A percentile compares a stretch with the other conserved stretches of the same genome.
phyloP scores from a whole-genome alignment of 2,113 vertebrate species.

The Lucifuga dentata region DNA sequence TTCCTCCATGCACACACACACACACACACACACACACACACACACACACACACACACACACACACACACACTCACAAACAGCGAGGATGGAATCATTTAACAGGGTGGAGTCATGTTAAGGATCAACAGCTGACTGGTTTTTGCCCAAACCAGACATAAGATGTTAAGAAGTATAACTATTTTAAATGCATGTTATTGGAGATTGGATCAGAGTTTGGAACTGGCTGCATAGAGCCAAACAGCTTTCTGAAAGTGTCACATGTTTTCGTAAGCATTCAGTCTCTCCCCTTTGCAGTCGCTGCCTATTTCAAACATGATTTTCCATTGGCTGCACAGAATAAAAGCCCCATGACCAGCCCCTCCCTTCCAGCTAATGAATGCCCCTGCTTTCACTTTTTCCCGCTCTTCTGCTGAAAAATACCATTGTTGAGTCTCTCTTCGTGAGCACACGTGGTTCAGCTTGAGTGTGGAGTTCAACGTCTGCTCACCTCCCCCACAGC shows the following conservation, averaged over 20 bases:
- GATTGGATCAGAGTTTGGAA: neutral
- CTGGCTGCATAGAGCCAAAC: conserved; percentile 15
- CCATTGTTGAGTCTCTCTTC: conserved; percentile 57
- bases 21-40: conserved; percentile 7
- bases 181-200: conserved; percentile 4
- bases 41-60: too few species aligned
- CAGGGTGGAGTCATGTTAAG: neutral
- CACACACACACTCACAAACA: too few species aligned
- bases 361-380: conserved; percentile 56
- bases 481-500: conserved; percentile 38
- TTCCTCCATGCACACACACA: conserved; percentile 22
- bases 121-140: neutral
- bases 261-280: conserved; percentile 39
- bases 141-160: neutral
- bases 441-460: conserved; percentile 51
- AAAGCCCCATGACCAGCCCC: conserved; percentile 60
- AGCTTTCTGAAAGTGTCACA: conserved; percentile 45
- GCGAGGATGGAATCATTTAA: conserved; percentile 11
- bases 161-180: neutral
- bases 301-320: conserved; percentile 31
- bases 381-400: conserved; percentile 55
- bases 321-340: conserved; percentile 54
- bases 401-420: conserved; percentile 38
- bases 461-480: conserved; percentile 51
- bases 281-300: conserved; percentile 20